Base-by-base conservation (phyloP, 1,140 invertebrate genomes). In the Anthonomus grandis region DNA sequence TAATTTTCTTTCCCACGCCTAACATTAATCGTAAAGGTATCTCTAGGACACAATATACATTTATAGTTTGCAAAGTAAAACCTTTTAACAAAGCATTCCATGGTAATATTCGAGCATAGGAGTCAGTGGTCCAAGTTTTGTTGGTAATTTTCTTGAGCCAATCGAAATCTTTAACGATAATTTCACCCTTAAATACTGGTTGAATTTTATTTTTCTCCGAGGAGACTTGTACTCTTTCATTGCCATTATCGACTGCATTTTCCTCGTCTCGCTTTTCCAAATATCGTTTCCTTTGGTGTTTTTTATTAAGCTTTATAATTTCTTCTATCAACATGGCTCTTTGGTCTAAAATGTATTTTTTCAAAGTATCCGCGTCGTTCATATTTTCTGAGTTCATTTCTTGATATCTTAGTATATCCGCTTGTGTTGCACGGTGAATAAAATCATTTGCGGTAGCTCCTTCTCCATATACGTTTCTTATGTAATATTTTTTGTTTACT, bases 111-210 rank as follows among this genome's bases (percentile, higher is more conserved):
- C 66, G 34, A 2, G 63, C 55, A 23, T 63, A 63, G 13, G 49
- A 47, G 1, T 47, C 52, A n/a, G n/a, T n/a, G n/a, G n/a, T 25
- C 13, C 36, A 18, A 45, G n/a, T 15, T 57, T 17, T 55, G 5
- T 46, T 41, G 21, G 58, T 53, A 9, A 65, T 31, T 46, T 58
- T 55, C n/a, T 36, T 57, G 12, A 67, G 47, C 21, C 59, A 48
- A 3, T 58, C 46, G 23, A 47, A 27, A 45, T 68, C 65, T 6
- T 41, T 51, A 12, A 60, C 39, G 13, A 68, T 53, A 23, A 63
- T 63, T 63, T 68, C 66, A 9, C 66, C 66, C 19, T 60, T 36
- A 49, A 68, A 68, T 37, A 65, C 57, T 34, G 56, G 24, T 23
- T 23, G 57, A 2, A 56, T 41, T 0, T n/a, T n/a, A n/a, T n/a